Evolutionary conservation across 2,113 vertebrate genomes (phyloP), one percentile per base, ranked within the genome.

Genomic region (Chitala chitala): DNA sequence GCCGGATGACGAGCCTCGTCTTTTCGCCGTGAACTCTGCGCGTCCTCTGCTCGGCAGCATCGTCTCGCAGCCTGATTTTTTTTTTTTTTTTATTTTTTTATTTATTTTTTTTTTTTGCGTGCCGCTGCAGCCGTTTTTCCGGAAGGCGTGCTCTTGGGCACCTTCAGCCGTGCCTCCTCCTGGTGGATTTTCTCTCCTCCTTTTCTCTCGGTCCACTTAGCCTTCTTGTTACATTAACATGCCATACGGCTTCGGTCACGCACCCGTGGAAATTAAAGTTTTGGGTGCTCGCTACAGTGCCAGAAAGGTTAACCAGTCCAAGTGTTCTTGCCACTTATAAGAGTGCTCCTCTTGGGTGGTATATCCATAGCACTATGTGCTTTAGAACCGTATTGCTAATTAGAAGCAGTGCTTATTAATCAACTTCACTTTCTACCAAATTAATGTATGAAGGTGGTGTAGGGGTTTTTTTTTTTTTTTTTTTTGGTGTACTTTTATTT

Each of bases 71-170:
- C 59, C 17, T 1, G 31, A 33, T 4, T 13, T 8, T 31, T 63
- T 36, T 3, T 1, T 4, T 31, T 59, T 10, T 31, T 31, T 59
- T 59, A 9, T 56, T 20, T 26, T 22, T 29, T 58, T 58, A 8
- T 40, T 40, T 64, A 5, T 46, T 20, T 69, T 69, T 50, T 17
- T 33, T 13, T 69, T 69, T 61, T 48, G 38, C 71, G 36, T n/a
- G 7, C 15, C 36, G 42, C 64, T 51, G 44, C 44, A 48, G 42
- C 44, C 44, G 17, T n/a, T 63, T 15, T 61, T 50, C 26, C 3
- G 20, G n/a, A 20, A 3, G 56, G 20, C 56, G 26, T 26, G 33
- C 58, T 10, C 44, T 3, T 13, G 3, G 17, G 31, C 4, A 12
- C 44, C 2, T 24, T 3, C 7, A 48, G 9, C 24, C 7, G 56